Evolutionary conservation across 2,113 vertebrate species (phyloP), one percentile per base, ranked within the genome.

Genomic region (Pygathrix nemaeus): DNA sequence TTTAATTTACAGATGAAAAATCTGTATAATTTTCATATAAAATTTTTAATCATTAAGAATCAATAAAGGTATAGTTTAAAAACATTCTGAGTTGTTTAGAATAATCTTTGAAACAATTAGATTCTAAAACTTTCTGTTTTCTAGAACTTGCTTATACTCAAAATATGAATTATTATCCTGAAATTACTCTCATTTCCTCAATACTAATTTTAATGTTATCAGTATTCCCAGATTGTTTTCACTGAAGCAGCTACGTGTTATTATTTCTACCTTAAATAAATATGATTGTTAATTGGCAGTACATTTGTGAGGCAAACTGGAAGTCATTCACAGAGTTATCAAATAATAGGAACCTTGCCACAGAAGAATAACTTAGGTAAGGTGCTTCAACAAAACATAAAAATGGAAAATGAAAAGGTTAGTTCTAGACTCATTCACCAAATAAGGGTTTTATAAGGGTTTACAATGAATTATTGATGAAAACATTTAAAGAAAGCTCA

Each of bases 271-370:
- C 79, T 97, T 96, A 88, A 73, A 75, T 75, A 96, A 94, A 80
- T 90, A 38, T 88, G 95, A 96, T 86, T 96, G 93, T 12, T 55
- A 97, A 96, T 95, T 35, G 9, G 80, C 83, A 90, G 6, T 11
- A 21, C 7, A 35, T 81, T 97, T 98, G 80, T 92, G 93, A 95
- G 97, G 32, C 13, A 48, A 96, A 95, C 76, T 92, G 45, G 83
- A 98, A 97, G 93, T 75, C 76, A 87, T 95, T 95, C 96, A 64
- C 0, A 79, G 84, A 93, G 97, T 97, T 97, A 97, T 97, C 96
- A 88, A 96, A 84, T 96, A 81, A 85, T 78, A 97, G 96, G 70
- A 97, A 95, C 96, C 89, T 96, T 90, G 43, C 86, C 97, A 30
- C 78, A 93, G 88, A 35, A 92, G 52, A 80, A 85, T 86, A 97